These are phyloP conservation scores for Augiades crinisus DNA, from an alignment of 2,888 invertebrate genomes.

Conservation along the genomic window DNA sequence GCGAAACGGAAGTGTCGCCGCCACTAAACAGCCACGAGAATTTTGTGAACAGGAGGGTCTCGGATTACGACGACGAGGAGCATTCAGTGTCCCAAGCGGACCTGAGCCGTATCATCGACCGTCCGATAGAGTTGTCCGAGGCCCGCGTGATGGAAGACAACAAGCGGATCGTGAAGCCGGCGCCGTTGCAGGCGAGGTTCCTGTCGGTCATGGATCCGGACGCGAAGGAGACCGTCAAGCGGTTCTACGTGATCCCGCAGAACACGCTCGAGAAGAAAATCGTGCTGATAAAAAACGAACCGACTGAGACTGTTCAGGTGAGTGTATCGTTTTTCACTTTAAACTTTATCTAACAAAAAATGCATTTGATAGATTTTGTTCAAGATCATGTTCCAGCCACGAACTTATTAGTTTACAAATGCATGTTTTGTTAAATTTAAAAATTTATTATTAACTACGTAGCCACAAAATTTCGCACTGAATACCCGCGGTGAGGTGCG, in stretches of 20 bases:
- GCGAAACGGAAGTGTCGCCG: constrained; percentile 56
- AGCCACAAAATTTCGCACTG: neutral
- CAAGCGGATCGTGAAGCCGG: constrained; percentile 68
- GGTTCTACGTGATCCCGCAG: constrained; percentile 72
- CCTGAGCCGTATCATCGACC: constrained; percentile 50
- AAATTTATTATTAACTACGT: no score
- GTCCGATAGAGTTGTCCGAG: constrained; percentile 59
- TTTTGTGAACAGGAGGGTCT: constrained; percentile 63
- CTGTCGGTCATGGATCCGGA: constrained; percentile 62
- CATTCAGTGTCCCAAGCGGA: constrained; percentile 54
- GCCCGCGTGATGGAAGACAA: constrained; percentile 58
- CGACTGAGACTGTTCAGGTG: constrained; percentile 70
- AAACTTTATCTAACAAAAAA: no score
- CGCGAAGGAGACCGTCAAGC: constrained; percentile 57
- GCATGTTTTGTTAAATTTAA: no score
- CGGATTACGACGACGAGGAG: constrained; percentile 71
- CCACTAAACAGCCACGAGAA: constrained; percentile 59
- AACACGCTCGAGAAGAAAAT: constrained; percentile 81
- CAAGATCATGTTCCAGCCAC: no score
- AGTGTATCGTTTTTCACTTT: no score
- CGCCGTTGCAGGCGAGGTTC: constrained; percentile 64
- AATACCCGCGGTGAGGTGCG: neutral
- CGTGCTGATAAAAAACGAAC: constrained; percentile 84
- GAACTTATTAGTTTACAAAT: no score
- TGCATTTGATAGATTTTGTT: no score